Evolutionary conservation across 2,797 vertebrate species (phyloP).

Genomic region (Antrozous pallidus): DNA sequence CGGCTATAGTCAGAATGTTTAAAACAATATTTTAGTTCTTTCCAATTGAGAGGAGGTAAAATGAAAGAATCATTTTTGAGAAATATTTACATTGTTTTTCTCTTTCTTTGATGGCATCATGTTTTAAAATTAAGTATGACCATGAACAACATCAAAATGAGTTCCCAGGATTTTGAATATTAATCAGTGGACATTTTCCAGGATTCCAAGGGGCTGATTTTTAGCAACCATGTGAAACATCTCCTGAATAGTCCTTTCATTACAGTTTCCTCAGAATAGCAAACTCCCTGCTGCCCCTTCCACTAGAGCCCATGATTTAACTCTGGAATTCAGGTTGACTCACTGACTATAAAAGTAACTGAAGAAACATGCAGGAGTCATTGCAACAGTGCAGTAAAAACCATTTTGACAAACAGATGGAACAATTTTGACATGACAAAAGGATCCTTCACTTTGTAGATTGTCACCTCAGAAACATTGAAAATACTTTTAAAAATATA

Average conservation of each 20-base stretch:
- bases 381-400: not conserved
- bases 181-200: slow-evolving; percentile 54
- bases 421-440: not conserved
- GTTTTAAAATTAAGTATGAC: slow-evolving; percentile 71
- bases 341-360: slow-evolving; percentile 30
- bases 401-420: not conserved
- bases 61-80: not conserved
- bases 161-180: slow-evolving; percentile 60
- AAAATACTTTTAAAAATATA: not conserved
- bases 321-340: slow-evolving; percentile 61
- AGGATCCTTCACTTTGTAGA: not conserved
- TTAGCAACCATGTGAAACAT: slow-evolving; percentile 51
- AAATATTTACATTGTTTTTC: slow-evolving; percentile 29
- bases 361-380: not conserved
- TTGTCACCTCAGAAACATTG: not conserved
- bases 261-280: slow-evolving; percentile 68
- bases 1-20: not conserved
- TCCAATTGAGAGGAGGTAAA: not conserved
- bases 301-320: slow-evolving; percentile 47
- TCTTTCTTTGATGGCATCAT: slow-evolving; percentile 59
- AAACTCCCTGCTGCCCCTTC: slow-evolving; percentile 47
- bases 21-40: slow-evolving; percentile 17
- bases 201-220: slow-evolving; percentile 66
- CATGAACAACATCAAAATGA: not conserved
- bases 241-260: slow-evolving; percentile 65